phyloP scores from a whole-genome alignment of 2,888 invertebrate genomes.

The Seira musarum region DNA sequence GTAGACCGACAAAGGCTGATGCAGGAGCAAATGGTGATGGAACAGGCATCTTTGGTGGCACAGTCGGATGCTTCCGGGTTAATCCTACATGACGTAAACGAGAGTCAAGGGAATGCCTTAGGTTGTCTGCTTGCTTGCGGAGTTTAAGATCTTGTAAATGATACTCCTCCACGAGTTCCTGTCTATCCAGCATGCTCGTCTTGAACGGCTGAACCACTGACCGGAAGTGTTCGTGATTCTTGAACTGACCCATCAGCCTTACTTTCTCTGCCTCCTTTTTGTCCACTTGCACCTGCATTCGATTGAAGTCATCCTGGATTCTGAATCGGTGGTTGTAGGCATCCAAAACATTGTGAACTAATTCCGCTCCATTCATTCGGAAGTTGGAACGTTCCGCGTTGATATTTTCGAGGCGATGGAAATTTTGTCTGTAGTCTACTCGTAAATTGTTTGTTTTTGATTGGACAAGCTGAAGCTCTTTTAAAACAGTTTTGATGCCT shows the following conservation, averaged over 20 bases:
- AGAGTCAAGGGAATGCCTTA: conserved; percentile 53
- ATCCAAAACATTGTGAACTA: conserved; percentile 47
- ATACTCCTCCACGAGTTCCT: conserved; percentile 42
- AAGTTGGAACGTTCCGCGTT: conserved; percentile 55
- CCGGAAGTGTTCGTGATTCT: conserved; percentile 31
- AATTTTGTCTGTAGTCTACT: conserved; percentile 51
- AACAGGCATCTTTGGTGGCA: conserved; percentile 23
- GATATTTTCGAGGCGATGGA: conserved; percentile 36
- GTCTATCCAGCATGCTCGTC: conserved; percentile 28
- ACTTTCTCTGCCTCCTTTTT: conserved; percentile 33
- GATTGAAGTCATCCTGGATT: conserved; percentile 25
- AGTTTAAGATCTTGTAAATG: conserved; percentile 47
- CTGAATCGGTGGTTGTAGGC: conserved; percentile 53
- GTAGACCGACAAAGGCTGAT: not conserved
- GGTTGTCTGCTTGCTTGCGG: conserved; percentile 58
- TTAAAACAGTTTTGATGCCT: conserved; percentile 57
- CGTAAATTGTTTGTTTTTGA: conserved; percentile 36
- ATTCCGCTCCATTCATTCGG: conserved; percentile 42
- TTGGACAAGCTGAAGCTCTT: conserved; percentile 48
- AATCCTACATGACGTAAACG: conserved; percentile 52
- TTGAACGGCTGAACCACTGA: conserved; percentile 48
- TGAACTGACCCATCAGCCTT: conserved; percentile 30
- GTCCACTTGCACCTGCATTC: conserved; percentile 39
- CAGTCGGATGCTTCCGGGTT: conserved; percentile 53
- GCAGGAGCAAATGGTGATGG: not conserved